Base-by-base conservation (phyloP, 2,113 vertebrate genomes). In the Myocastor coypus region DNA sequence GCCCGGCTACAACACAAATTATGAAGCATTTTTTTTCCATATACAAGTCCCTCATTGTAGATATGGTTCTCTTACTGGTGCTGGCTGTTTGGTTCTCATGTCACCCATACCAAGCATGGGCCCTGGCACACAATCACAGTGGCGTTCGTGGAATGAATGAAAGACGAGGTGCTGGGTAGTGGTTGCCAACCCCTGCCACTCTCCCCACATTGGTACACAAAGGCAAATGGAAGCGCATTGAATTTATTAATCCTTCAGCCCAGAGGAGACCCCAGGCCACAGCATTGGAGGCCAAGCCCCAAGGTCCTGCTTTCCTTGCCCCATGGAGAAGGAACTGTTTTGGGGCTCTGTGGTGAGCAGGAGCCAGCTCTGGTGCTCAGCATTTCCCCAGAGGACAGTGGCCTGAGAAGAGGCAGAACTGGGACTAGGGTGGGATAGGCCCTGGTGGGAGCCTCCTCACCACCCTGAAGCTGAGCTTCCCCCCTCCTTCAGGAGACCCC, bases 181-280 rank as follows among this genome's bases (percentile, higher is more conserved):
- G n/a, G 16, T 73, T 61, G 28, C 32, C 83, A 81, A 73, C 78
- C 66, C 61, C 37, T 46, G 59, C 7, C 7, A 0, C 2, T 11
- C 73, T 50, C 59, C 19, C 3, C 22, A 14, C 7, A 4, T 2
- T 7, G 6, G 32, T 75, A 91, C 71, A 78, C 55, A 63, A 59
- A 91, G 61, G 50, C 86, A 52, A 85, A 81, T 26, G 46, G 30
- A 78, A 94, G 69, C 59, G 1, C 0, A 34, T 5, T 0, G 42
- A 42, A 57, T 97, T 97, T 96, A 96, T 97, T 97, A 50, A 92
- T 46, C 34, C 46, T 91, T 82, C 37, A 92, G 78, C 85, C 80
- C 0, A 0, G 46, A 55, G 69, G 59, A 52, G 40, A 34, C 34
- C 16, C 6, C 40, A 3, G 66, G 57, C 87, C 24, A 32, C 83